Conservation (phyloP, 2,113 vertebrate species). For the Eptatretus burgeri region DNA sequence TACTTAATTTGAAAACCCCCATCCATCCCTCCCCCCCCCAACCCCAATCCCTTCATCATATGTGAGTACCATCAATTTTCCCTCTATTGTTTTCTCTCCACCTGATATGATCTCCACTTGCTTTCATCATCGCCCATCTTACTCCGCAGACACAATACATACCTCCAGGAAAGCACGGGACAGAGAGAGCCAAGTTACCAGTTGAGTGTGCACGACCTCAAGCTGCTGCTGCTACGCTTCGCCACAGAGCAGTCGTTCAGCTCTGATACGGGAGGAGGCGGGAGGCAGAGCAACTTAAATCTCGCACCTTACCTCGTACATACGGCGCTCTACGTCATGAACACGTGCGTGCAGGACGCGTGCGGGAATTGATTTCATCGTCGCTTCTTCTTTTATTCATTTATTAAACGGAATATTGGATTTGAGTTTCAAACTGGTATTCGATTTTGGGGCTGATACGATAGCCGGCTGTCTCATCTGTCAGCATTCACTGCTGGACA, state of each 20-base stretch:
- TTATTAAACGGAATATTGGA: too few relatives aligned
- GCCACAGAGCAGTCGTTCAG: constrained; percentile 95
- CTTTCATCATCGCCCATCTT: not conserved
- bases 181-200: constrained; percentile 94
- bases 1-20: too few relatives aligned
- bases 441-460: too few relatives aligned
- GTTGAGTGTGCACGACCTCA: constrained; percentile 89
- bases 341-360: constrained; percentile 37
- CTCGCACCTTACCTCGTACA: constrained; percentile 95
- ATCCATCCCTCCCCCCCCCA: too few relatives aligned
- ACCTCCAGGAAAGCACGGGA: constrained; percentile 89
- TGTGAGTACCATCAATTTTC: too few relatives aligned
- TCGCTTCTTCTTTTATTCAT: too few relatives aligned
- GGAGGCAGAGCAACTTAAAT: constrained; percentile 92
- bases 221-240: constrained; percentile 77
- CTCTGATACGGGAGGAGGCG: constrained; percentile 63
- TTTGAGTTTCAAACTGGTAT: too few relatives aligned
- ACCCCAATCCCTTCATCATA: too few relatives aligned
- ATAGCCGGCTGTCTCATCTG: too few relatives aligned
- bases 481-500: too few relatives aligned
- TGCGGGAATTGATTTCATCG: not conserved
- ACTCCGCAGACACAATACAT: constrained; percentile 57
- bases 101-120: not conserved
- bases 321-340: constrained; percentile 94
- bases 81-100: not conserved